Evolutionary conservation across 2,797 vertebrate genomes (phyloP), one percentile per base, ranked within the genome.

Genomic region (Sardinella longiceps): DNA sequence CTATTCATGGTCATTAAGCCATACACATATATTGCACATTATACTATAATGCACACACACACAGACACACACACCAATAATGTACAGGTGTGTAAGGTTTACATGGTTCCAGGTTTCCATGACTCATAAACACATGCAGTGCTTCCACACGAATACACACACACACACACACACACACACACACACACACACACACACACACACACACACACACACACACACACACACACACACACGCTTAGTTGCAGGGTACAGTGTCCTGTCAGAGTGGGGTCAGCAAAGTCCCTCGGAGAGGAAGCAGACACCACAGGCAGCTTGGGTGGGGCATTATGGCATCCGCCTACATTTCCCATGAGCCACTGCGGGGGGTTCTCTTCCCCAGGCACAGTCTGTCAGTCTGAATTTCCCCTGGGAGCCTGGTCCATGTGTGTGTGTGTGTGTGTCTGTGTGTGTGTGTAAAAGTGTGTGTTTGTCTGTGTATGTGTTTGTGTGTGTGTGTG

Each of bases 161-260:
- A 25, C 56, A 25, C 53, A 23, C 53, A 56, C 53, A 56, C 53
- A 56, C 53, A 56, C 53, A 53, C 23, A 48, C 46, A 25, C 46
- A 60, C n/a, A 66, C 10, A 30, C 60, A 66, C 25, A 30, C 60
- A 66, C 9, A 66, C 25, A 66, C 60, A 66, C 60, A 66, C 60
- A 66, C 60, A 66, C 25, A 33, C 9, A 66, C 25, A 66, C 25
- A 66, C 60, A 30, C 0, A 66, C n/a, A 28, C 60, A 28, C 60
- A 28, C n/a, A 66, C 9, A 11, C 25, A 30, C 60, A 23, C 60
- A 30, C 14, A 18, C 25, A 30, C 60, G 18, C 25, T 66, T 11
- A 18, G 25, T n/a, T 50, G 28, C 77, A 91, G 88, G 90, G 85
- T 89, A 88, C 80, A 66, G 83, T 60, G 80, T 45, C 46, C 77